Conservation (phyloP, 1,140 invertebrate species). For the Ylistrum balloti region DNA sequence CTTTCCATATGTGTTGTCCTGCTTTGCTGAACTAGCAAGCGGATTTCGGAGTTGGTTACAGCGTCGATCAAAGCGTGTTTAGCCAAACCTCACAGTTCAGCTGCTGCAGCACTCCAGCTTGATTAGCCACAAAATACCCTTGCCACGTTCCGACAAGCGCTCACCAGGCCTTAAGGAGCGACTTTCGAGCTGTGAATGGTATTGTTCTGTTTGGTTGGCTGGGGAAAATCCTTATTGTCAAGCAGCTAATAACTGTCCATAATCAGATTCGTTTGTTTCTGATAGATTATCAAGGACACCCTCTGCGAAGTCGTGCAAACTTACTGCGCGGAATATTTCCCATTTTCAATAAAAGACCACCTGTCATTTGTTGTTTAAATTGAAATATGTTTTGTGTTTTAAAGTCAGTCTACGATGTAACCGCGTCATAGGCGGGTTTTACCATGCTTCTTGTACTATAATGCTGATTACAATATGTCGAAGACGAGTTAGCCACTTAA, state of each 20-base stretch:
- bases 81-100: not conserved
- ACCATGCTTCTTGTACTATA: not conserved
- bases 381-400: constrained; percentile 53
- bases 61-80: constrained; percentile 34
- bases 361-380: constrained; percentile 45
- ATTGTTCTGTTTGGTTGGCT: constrained; percentile 40
- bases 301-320: constrained; percentile 44
- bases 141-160: not conserved
- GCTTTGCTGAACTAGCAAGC: constrained; percentile 11
- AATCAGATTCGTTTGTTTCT: not conserved
- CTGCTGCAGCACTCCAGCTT: not conserved
- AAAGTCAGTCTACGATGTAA: constrained; percentile 43
- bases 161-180: constrained; percentile 7
- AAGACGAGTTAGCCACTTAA: not conserved
- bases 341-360: constrained; percentile 43
- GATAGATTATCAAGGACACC: constrained; percentile 42
- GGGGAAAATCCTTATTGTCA: constrained; percentile 31
- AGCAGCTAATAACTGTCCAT: not conserved
- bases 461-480: not conserved
- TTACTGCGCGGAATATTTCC: constrained; percentile 24
- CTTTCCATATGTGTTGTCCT: too few species aligned
- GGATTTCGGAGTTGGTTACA: not conserved
- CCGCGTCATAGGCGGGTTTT: constrained; percentile 43
- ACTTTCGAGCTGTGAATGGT: constrained; percentile 21
- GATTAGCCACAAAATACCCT: not conserved